phyloP scores from a whole-genome alignment of 2,113 vertebrate species.

The Aleadryas rufinucha region DNA sequence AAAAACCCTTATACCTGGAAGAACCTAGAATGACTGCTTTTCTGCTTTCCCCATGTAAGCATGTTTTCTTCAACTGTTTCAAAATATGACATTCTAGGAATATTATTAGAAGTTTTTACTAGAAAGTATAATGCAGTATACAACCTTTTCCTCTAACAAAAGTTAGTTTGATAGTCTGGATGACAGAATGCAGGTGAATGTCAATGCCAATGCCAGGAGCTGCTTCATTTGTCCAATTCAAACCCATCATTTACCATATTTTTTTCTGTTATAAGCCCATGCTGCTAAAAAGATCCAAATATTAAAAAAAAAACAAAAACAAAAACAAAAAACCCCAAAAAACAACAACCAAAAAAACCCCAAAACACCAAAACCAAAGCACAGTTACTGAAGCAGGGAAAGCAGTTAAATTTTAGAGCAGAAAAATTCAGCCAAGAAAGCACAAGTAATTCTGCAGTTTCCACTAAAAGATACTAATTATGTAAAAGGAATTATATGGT shows the following conservation, averaged over 20 bases:
- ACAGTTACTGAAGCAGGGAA: background rate
- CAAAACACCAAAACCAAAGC: background rate
- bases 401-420: background rate
- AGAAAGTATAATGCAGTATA: background rate
- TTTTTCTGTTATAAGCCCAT: background rate
- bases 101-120: background rate
- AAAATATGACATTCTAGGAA: background rate
- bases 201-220: background rate
- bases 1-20: background rate
- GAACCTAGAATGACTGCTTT: background rate
- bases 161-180: background rate
- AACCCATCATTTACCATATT: background rate
- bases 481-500: background rate
- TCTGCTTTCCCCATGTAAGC: background rate
- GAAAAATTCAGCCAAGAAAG: background rate
- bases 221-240: background rate
- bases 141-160: background rate
- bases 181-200: background rate
- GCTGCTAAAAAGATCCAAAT: background rate
- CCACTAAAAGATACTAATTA: background rate
- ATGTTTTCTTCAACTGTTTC: background rate
- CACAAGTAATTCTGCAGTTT: background rate
- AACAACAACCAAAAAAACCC: background rate
- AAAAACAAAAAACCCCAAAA: background rate
- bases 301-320: background rate